Evolutionary conservation across 2,797 vertebrate genomes (phyloP).

Genomic region (Alfaro cultratus): DNA sequence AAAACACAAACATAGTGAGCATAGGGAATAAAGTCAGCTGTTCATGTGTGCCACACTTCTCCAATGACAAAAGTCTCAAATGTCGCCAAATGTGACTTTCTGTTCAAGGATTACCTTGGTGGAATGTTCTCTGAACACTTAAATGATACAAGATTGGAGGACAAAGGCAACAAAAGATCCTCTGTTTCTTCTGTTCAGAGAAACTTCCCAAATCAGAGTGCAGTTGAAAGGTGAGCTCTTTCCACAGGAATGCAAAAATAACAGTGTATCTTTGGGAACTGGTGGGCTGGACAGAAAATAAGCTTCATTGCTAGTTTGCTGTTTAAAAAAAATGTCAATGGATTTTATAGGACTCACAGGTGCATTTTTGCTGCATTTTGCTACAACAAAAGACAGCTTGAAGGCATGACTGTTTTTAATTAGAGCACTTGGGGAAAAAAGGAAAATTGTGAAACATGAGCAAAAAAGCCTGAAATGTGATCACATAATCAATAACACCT

Average conservation of each 20-base stretch:
- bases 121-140: constrained; percentile 35
- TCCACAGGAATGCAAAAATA: constrained; percentile 69
- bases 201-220: constrained; percentile 41
- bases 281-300: constrained; percentile 14
- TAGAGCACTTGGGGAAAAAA: background rate
- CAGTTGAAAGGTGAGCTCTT: constrained; percentile 67
- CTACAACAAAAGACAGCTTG: background rate
- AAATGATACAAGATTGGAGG: constrained; percentile 37
- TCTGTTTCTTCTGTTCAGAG: constrained; percentile 42
- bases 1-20: constrained; percentile 19
- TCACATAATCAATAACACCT: background rate
- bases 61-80: constrained; percentile 23
- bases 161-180: constrained; percentile 52
- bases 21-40: constrained; percentile 44
- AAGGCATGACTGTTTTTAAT: background rate
- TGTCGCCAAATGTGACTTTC: constrained; percentile 37
- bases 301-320: background rate
- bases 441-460: background rate
- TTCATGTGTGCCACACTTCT: constrained; percentile 10
- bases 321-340: constrained; percentile 1
- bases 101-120: constrained; percentile 24
- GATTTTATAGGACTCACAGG: background rate
- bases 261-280: constrained; percentile 32
- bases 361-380: background rate
- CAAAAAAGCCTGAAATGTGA: background rate